A percentile compares a stretch with the other conserved stretches of the same genome.
Evolutionary conservation across 2,113 vertebrate genomes (phyloP).

Genomic region (Phoxinus phoxinus): DNA sequence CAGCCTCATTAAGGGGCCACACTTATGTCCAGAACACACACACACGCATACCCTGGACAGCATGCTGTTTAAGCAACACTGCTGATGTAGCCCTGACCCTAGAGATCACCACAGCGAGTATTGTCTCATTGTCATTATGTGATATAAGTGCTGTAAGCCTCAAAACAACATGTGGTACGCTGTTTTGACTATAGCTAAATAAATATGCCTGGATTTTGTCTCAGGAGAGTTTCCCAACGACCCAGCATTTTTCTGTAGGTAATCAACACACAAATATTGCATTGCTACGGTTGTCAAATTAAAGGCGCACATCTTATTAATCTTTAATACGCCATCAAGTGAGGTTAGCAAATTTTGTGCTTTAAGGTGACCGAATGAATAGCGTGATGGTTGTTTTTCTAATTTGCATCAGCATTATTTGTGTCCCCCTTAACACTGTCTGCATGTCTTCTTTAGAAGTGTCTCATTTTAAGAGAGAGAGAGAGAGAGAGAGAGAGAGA

Average conservation of each 20-base stretch:
- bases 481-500: background rate
- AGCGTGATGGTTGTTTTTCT: constrained; percentile 22
- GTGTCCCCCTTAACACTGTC: constrained; percentile 23
- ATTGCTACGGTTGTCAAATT: constrained; percentile 64
- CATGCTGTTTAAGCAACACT: constrained; percentile 55
- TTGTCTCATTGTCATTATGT: constrained; percentile 54
- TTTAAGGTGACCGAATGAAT: constrained; percentile 50
- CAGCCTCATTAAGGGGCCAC: constrained; percentile 63
- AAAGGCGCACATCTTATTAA: constrained; percentile 62
- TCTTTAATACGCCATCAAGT: constrained; percentile 68
- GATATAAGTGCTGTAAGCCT: constrained; percentile 37
- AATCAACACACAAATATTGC: constrained; percentile 63
- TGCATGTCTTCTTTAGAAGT: constrained; percentile 8
- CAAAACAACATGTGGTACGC: background rate
- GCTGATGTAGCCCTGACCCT: constrained; percentile 40
- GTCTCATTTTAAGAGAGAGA: constrained; percentile 2
- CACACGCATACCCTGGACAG: constrained; percentile 33
- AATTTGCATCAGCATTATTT: constrained; percentile 49
- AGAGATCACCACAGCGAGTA: constrained; percentile 41
- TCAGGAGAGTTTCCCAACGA: background rate
- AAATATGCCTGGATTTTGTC: background rate
- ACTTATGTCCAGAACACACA: constrained; percentile 40
- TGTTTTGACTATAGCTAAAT: background rate
- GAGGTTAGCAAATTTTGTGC: constrained; percentile 56
- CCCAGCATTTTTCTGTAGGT: background rate